These are phyloP conservation scores for Cosmorhoe ocellata DNA, from an alignment of 2,888 invertebrate genomes.

Conservation along the genomic window DNA sequence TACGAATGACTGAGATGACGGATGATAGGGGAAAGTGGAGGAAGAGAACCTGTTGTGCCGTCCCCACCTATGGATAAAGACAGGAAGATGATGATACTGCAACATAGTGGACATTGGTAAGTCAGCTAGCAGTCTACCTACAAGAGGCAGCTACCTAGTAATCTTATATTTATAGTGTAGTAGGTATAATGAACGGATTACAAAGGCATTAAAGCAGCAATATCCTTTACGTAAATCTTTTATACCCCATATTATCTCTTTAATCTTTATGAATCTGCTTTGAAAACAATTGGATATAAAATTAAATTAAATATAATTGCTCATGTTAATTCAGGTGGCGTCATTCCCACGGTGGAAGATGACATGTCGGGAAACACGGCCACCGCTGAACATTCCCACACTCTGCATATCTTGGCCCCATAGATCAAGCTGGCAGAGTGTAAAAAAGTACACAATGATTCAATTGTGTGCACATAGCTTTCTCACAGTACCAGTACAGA, in stretches of 20 bases:
- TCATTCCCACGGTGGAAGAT: constrained; percentile 73
- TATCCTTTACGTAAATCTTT: constrained; percentile 4
- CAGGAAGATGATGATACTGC: too few relatives aligned
- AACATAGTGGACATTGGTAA: too few relatives aligned
- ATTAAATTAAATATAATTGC: constrained; percentile 49
- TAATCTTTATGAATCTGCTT: constrained; percentile 33
- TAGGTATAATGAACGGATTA: too few relatives aligned
- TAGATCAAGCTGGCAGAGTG: constrained; percentile 76
- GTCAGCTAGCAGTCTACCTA: too few relatives aligned
- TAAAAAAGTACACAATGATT: constrained; percentile 80
- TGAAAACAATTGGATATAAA: constrained; percentile 53
- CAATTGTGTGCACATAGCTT: constrained; percentile 79
- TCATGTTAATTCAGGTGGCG: constrained; percentile 49
- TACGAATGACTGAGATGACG: too few relatives aligned
- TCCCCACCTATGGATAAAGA: too few relatives aligned
- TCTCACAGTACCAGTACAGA: constrained; percentile 75
- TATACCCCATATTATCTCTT: constrained; percentile 26
- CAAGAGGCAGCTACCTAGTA: too few relatives aligned
- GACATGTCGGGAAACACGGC: constrained; percentile 73
- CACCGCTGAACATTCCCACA: constrained; percentile 69
- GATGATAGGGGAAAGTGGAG: too few relatives aligned
- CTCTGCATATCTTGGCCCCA: constrained; percentile 80
- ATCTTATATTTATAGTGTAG: too few relatives aligned
- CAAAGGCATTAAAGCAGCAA: too few relatives aligned
- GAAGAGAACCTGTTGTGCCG: too few relatives aligned